These are phyloP conservation scores for Crematogaster levior DNA, from an alignment of 2,888 invertebrate genomes.

Conservation along the genomic window DNA sequence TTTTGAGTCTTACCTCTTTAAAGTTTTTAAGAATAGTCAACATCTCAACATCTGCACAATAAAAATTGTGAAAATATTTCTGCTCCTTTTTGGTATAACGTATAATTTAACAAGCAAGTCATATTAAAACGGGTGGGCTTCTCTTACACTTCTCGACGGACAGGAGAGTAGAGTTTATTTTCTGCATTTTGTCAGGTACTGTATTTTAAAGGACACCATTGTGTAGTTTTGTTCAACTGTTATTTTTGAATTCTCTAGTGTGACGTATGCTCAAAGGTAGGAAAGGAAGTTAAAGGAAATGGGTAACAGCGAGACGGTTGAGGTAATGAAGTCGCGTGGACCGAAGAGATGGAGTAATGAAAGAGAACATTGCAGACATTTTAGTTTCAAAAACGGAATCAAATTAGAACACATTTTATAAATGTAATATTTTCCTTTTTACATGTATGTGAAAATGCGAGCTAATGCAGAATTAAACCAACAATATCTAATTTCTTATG, in stretches of 20 bases:
- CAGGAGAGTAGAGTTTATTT: not conserved
- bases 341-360: not conserved
- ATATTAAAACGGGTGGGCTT: not conserved
- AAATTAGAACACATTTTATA: constrained; percentile 4
- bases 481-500: not conserved
- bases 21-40: not conserved
- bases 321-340: constrained; percentile 25
- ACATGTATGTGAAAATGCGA: not conserved
- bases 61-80: not conserved
- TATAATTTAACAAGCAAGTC: not conserved
- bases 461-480: not conserved
- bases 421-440: not conserved
- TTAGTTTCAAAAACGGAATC: constrained; percentile 8
- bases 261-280: constrained; percentile 15
- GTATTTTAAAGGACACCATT: constrained; percentile 13
- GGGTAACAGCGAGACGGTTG: constrained; percentile 26
- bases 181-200: not conserved
- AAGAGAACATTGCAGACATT: constrained; percentile 20
- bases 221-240: constrained; percentile 19
- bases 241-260: constrained; percentile 29
- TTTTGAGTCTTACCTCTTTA: not conserved
- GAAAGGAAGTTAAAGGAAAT: constrained; percentile 31
- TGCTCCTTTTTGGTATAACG: not conserved
- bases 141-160: not conserved
- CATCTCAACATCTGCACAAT: not conserved